Evolutionary conservation across 2,888 invertebrate genomes (phyloP), one percentile per base, ranked within the genome.

Genomic region (Mesopsocus fuscifrons): DNA sequence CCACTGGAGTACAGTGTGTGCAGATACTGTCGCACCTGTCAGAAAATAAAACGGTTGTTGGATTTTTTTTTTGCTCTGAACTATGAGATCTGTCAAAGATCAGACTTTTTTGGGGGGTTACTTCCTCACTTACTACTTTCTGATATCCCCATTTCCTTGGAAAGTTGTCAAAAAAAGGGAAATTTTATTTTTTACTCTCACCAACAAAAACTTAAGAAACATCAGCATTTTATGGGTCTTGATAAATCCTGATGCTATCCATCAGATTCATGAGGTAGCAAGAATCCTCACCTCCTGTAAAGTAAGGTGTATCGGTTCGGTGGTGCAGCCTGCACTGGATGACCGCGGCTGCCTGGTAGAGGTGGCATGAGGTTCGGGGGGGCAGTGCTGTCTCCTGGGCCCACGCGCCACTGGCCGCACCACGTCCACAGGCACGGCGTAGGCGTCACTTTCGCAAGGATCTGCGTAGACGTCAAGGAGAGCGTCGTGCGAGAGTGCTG

Each of bases 401-500:
- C 62, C 52, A 9, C 57, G 50, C 41, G 59, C 58, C 44, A 68
- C 63, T 33, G 77, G 76, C 47, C 71, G 66, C 15, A 84, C 73
- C 61, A 80, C 78, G 59, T 87, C 85, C 47, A 85, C 73, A 31
- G 85, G 85, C 46, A 85, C 77, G 11, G 85, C 81, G 57, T 87
- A 87, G 51, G 85, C 80, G 59, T 85, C 85, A 52, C 84, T 83
- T 56, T 85, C 85, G 52, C 84, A 80, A 49, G 85, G 85, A 46
- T 85, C 85, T 63, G 83, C 85, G 59, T 85, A 85, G 68, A 85
- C 75, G 59, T 84, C 84, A 48, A 75, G 69, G 30, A 85, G 64
- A 2, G 82, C 78, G 55, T 85, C 85, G 55, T 85, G 85, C 1
- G 84, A 85, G 66, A 85, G 84, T 23, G 85, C 85, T 56, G 84